Conservation (phyloP, 2,888 invertebrate species). For the Sepioteuthis lessoniana region DNA sequence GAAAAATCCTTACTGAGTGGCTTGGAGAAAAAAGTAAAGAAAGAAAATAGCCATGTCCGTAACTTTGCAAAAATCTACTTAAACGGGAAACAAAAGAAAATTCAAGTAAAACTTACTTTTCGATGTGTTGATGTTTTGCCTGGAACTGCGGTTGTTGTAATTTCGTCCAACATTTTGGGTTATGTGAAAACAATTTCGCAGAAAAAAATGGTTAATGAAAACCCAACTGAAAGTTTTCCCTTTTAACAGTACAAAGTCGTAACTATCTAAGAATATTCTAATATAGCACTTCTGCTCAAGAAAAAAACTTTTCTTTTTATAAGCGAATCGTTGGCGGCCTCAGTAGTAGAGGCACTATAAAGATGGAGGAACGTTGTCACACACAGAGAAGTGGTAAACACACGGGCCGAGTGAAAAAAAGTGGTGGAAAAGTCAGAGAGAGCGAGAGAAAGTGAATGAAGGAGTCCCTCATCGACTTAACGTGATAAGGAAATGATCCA, state of each 20-base stretch:
- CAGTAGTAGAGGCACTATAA: too few species aligned
- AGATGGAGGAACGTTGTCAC: background rate
- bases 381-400: background rate
- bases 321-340: too few species aligned
- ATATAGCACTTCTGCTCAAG: too few species aligned
- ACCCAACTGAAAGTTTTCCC: too few species aligned
- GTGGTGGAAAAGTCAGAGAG: background rate
- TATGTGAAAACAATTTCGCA: background rate
- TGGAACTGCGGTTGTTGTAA: background rate
- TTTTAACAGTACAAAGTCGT: too few species aligned
- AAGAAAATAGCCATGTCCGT: too few species aligned
- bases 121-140: background rate
- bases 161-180: background rate
- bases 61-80: too few species aligned
- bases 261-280: too few species aligned
- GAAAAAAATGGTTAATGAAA: too few species aligned
- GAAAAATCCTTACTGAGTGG: too few species aligned
- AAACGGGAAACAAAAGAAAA: background rate
- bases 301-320: too few species aligned
- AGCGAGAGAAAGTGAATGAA: background rate
- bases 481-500: slow-evolving; percentile 17
- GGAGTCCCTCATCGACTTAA: background rate
- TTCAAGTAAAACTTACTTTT: background rate
- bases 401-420: background rate
- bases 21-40: too few species aligned